A percentile compares a stretch with the other conserved stretches of the same genome.
Evolutionary conservation across 1,140 invertebrate genomes (phyloP).

Genomic region (Drosophila malerkotliana): DNA sequence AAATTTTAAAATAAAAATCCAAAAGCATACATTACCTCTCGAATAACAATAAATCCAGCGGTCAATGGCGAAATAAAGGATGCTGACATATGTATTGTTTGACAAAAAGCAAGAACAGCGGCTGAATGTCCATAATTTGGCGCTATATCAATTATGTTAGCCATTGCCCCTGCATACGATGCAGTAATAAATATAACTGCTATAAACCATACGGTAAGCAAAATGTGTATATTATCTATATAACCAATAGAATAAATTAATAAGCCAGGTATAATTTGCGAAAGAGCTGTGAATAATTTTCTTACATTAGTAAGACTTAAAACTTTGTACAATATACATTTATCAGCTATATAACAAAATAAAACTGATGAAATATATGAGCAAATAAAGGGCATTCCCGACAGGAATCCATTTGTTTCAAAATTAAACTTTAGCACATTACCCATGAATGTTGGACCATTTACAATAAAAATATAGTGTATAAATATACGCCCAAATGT

Average conservation of each 20-base stretch:
- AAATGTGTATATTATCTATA: slow-evolving; percentile 86
- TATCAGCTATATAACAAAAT: slow-evolving; percentile 89
- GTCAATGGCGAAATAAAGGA: slow-evolving; percentile 89
- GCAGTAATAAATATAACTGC: slow-evolving; percentile 90
- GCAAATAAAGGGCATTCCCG: slow-evolving; percentile 88
- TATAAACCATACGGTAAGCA: slow-evolving; percentile 88
- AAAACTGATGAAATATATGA: slow-evolving; percentile 89
- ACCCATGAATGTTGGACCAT: slow-evolving; percentile 90
- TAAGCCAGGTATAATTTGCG: slow-evolving; percentile 89
- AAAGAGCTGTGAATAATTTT: slow-evolving; percentile 88
- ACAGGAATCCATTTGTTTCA: slow-evolving; percentile 88
- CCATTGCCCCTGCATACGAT: slow-evolving; percentile 91
- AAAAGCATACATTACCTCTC: slow-evolving; percentile 75
- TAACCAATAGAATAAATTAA: slow-evolving; percentile 88
- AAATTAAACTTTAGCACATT: slow-evolving; percentile 88
- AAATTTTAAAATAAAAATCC: background rate
- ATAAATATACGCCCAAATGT: slow-evolving; percentile 90
- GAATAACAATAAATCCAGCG: slow-evolving; percentile 86
- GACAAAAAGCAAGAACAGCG: slow-evolving; percentile 89
- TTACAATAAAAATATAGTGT: slow-evolving; percentile 89
- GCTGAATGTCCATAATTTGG: slow-evolving; percentile 88
- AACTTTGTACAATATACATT: slow-evolving; percentile 86
- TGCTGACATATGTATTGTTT: slow-evolving; percentile 91
- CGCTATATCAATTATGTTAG: slow-evolving; percentile 89
- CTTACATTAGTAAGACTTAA: slow-evolving; percentile 87